Base-by-base conservation (phyloP, 2,888 invertebrate genomes). In the Drosophila paucipuncta region DNA sequence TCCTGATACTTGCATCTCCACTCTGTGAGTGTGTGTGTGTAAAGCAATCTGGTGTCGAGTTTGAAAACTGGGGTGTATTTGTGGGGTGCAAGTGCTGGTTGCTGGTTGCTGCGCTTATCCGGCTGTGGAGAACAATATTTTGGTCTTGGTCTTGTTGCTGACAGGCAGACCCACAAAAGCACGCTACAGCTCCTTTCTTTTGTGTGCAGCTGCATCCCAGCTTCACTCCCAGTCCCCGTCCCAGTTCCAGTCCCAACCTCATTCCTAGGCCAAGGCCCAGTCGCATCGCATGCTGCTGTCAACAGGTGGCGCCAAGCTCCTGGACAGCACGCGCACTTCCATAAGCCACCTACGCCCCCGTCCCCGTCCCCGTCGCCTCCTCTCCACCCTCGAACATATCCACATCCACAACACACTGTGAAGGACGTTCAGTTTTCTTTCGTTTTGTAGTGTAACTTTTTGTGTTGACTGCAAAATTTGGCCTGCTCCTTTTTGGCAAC, bases 371-470 rank as follows among this genome's bases (percentile, higher is more conserved):
- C 22, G 11, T 22, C 41, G 1, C 43, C 22, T 22, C 13, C 22
- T 16, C 30, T 16, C n/a, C 39, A 58, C 31, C 47, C 50, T 39
- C 25, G 33, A 30, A 41, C 22, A 39, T 35, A 35, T 35, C 35
- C 18, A 49, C 49, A 53, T n/a, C 6, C 59, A 25, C 47, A 68
- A 10, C 62, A 55, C 61, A 53, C 69, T 67, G 71, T 86, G 85
- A 86, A 90, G 85, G 85, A 84, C 85, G 89, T 90, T 84, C 70
- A 67, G 71, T 68, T 83, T 82, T 80, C 75, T 73, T 81, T 90
- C 76, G 67, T 86, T 90, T 85, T 85, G 82, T 67, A 54, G 57
- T 69, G 78, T 49, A 87, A 82, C 74, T 75, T 87, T 86, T 83
- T 87, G 68, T 71, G 68, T 68, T 64, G 79, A 65, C 70, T 78